phyloP scores from a whole-genome alignment of 2,888 invertebrate genomes.

The Stramonita haemastoma region DNA sequence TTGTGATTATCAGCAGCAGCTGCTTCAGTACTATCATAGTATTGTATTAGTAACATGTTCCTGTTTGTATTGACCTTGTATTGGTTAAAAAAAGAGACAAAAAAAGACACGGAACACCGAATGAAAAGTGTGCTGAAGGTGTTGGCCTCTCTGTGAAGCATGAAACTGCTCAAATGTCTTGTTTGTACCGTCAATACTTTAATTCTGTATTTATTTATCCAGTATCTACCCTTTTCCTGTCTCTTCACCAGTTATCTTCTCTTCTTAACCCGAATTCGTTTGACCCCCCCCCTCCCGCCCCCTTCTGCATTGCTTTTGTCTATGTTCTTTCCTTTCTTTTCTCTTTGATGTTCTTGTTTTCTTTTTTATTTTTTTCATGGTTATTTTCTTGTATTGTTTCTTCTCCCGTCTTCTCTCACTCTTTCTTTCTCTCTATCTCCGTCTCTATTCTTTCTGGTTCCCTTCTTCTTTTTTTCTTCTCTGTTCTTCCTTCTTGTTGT shows the following conservation, averaged over 20 bases:
- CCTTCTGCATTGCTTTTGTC: background rate
- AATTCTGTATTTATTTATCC: no score
- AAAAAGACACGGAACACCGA: no score
- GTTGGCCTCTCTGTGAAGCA: no score
- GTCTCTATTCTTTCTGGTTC: background rate
- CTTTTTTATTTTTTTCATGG: background rate
- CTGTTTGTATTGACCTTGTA: no score
- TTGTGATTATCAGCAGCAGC: background rate
- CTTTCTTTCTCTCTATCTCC: background rate
- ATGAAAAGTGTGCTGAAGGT: no score
- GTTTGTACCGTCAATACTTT: no score
- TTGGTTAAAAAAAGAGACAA: no score
- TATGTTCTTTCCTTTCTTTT: background rate
- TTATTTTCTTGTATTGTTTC: background rate
- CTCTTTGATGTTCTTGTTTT: background rate
- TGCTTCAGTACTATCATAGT: background rate
- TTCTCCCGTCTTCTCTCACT: background rate
- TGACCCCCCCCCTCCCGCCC: background rate
- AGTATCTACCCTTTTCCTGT: no score
- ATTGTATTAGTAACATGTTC: background rate
- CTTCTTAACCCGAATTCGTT: no score
- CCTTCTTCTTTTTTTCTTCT: background rate
- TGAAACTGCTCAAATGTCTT: no score
- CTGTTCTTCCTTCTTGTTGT: background rate
- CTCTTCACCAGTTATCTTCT: background rate